Base-by-base conservation (phyloP, 92 coral and sea anemone species). In the Anthopleura xanthogrammica region DNA sequence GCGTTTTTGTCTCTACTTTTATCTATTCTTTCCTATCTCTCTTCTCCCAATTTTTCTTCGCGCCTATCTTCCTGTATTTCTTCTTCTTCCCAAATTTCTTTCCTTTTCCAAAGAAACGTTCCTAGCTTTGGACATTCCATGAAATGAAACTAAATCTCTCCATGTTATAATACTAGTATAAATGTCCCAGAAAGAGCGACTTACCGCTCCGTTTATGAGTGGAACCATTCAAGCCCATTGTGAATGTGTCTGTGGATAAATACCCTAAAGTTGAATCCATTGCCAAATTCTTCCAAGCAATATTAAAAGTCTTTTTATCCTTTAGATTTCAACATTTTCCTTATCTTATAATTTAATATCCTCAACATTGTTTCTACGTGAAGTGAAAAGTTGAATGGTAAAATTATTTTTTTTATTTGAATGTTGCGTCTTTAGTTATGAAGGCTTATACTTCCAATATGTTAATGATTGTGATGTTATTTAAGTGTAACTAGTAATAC, bases 141-240 rank as follows among this genome's bases (percentile, higher is more conserved):
- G 50, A 46, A 46, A 46, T 46, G 50, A 46, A 46, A 46, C 50
- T 46, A 9, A 14, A 16, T n/a, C 3, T 58, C 64, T 14, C 19
- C 14, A n/a, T 8, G 14, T 20, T n/a, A 20, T 62, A 6, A 8
- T 62, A 8, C 24, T 19, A 20, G 36, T 7, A 23, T 12, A 4
- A 68, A 36, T 12, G 16, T 12, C 74, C 43, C 29, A 23, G 42
- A 13, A 68, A 29, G 74, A 68, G 74, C 74, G 74, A 68, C 74
- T 68, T 68, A 68, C 74, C 74, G 74, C 74, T 68, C 74, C 74
- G 12, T 4, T 29, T 68, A 68, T 36, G 74, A 8, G 46, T 68
- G 29, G 74, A 68, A 13, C 9, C 41, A 68, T 68, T 68, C 41
- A 29, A 68, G 74, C 4, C 74, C 74, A 36, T 7, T 68, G 43